phyloP scores from a whole-genome alignment of 2,797 vertebrate genomes.

The Neosalanx taihuensis region DNA sequence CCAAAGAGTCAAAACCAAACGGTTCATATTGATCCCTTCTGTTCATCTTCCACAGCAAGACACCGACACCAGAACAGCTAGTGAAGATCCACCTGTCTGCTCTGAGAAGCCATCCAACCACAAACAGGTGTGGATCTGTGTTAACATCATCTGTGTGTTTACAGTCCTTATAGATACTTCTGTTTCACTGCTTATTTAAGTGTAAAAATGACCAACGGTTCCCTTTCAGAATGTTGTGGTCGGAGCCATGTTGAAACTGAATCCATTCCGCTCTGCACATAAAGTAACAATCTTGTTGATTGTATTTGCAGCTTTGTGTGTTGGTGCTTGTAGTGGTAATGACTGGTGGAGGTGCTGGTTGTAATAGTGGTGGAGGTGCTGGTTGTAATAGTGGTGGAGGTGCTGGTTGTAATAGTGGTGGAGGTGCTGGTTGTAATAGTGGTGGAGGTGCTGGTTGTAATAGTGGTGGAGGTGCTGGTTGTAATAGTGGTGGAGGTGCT shows the following conservation, averaged over 20 bases:
- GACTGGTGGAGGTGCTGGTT: background rate
- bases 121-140: slow-evolving; percentile 49
- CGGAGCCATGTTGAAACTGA: slow-evolving; percentile 19
- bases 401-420: too few species aligned
- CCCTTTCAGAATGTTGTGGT: slow-evolving; percentile 31
- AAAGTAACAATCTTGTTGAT: slow-evolving; percentile 48
- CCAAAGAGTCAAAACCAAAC: background rate
- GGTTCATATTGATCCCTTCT: background rate
- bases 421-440: too few species aligned
- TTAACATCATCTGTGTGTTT: background rate
- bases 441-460: too few species aligned
- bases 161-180: too few species aligned
- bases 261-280: slow-evolving; percentile 27
- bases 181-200: background rate
- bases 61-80: slow-evolving; percentile 34
- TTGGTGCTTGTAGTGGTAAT: background rate
- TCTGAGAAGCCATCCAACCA: slow-evolving; percentile 36
- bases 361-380: too few species aligned
- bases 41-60: slow-evolving; percentile 27
- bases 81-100: slow-evolving; percentile 35
- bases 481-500: too few species aligned
- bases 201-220: slow-evolving; percentile 14
- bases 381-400: too few species aligned
- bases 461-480: too few species aligned
- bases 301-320: slow-evolving; percentile 2